phyloP scores from a whole-genome alignment of 2,888 invertebrate species.

The Neoascia interrupta region DNA sequence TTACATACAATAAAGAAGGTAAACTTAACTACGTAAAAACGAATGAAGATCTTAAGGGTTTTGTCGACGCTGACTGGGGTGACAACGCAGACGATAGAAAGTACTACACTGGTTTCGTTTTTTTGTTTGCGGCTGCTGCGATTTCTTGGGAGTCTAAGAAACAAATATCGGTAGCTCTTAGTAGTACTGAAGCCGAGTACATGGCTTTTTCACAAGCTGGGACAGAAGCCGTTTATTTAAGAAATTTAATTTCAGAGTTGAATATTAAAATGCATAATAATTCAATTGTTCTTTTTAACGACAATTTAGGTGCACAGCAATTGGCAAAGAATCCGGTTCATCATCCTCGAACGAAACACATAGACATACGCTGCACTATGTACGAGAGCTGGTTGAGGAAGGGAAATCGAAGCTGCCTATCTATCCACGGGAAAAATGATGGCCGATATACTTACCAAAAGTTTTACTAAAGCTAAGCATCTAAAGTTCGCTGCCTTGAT shows the following conservation, averaged over 20 bases:
- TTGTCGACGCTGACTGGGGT: constrained; percentile 6
- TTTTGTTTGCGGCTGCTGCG: neutral
- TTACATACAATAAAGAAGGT: too few relatives aligned
- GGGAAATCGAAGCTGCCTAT: constrained; percentile 11
- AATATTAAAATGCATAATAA: neutral
- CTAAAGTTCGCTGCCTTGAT: neutral
- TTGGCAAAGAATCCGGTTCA: neutral
- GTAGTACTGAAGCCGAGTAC: constrained; percentile 21
- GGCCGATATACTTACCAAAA: constrained; percentile 15
- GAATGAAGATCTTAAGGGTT: too few relatives aligned
- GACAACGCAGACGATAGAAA: neutral
- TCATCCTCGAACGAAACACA: constrained; percentile 2
- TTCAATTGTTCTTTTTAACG: neutral
- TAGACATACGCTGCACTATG: constrained; percentile 10
- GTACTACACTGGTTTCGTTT: constrained; percentile 4
- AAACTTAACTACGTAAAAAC: too few relatives aligned
- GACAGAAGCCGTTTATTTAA: neutral
- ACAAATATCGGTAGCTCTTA: constrained; percentile 5
- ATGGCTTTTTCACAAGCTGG: constrained; percentile 10
- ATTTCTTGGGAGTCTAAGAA: constrained; percentile 11
- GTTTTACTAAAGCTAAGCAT: too few relatives aligned
- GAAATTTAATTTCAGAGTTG: neutral
- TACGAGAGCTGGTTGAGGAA: neutral
- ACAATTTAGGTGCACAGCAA: constrained; percentile 4
- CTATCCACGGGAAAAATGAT: constrained; percentile 9